Base-by-base conservation (phyloP, 1,140 invertebrate species). In the Octopus sinensis region DNA sequence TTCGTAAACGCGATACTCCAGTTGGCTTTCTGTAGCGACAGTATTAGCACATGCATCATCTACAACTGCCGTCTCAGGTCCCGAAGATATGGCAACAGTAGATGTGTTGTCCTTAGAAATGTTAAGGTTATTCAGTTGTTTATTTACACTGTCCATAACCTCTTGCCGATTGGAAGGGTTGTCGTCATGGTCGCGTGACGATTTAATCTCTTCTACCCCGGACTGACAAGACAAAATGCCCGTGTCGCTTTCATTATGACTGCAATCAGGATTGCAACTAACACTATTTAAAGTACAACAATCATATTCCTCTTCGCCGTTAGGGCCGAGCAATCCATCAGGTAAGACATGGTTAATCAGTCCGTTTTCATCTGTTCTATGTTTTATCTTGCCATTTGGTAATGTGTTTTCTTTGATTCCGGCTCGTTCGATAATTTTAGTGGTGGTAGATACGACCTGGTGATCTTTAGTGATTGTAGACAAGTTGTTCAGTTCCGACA, bases 1-100 rank as follows among this genome's bases (percentile, higher is more conserved):
- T 92, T 96, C 92, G 92, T 97, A 96, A 88, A 95, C 93, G 86
- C 95, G 92, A 93, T 95, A 95, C 30, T 85, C 82, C 75, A 92
- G 88, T 13, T 83, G 68, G 68, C 68, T 13, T 23, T 73, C 68
- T 53, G 80, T 53, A 52, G 78, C 78, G 13, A 30, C 52, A 43
- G 23, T 53, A 62, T 17, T 62, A 62, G 56, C 56, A 62, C 9
- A 12, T 9, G 56, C 56, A 62, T 62, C 17, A 17, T 73, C 30
- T n/a, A 6, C 30, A 73, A 73, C 30, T 6, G 17, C 30, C 30
- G 68, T 73, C 17, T 13, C 68, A 6, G 68, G 17, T 6, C 30
- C 68, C 30, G 68, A 10, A 73, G 68, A 5, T n/a, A 23, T n/a
- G 13, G 68, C 30, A 23, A 17, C 68, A 73, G 68, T 6, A 6